phyloP scores from a whole-genome alignment of 2,888 invertebrate species.

The Galeopsomyia nigrocyanea region DNA sequence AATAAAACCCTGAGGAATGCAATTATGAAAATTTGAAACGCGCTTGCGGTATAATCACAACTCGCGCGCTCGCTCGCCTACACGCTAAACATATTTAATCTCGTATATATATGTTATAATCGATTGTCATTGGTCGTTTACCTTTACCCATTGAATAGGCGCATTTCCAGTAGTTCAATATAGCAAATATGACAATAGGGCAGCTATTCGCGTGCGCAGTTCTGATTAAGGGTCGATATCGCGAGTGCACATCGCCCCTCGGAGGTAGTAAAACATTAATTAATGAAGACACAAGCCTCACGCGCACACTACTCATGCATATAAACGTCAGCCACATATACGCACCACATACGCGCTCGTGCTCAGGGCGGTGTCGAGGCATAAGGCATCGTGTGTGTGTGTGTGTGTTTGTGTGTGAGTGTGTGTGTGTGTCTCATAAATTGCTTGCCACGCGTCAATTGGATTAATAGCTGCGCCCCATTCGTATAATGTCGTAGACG shows the following conservation, averaged over 20 bases:
- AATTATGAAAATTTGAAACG: conserved; percentile 5
- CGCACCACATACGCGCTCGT: conserved; percentile 55
- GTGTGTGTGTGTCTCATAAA: conserved; percentile 33
- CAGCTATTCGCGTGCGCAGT: too few relatives aligned
- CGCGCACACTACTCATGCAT: conserved; percentile 54
- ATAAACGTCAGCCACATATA: conserved; percentile 59
- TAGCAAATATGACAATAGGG: too few relatives aligned
- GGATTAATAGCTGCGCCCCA: conserved; percentile 64
- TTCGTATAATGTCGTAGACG: conserved; percentile 48
- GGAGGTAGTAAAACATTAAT: conserved; percentile 58
- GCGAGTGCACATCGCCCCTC: too few relatives aligned
- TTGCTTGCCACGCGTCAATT: conserved; percentile 59
- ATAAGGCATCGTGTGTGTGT: conserved; percentile 39
- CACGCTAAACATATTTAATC: too few relatives aligned
- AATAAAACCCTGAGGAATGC: not conserved
- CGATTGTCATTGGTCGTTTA: too few relatives aligned
- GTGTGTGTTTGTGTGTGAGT: too few relatives aligned
- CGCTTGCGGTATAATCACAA: too few relatives aligned
- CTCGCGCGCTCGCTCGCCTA: too few relatives aligned
- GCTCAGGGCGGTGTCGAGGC: not conserved
- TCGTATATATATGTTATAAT: too few relatives aligned
- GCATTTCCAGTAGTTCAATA: too few relatives aligned
- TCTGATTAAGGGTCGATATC: too few relatives aligned
- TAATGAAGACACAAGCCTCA: conserved; percentile 61
- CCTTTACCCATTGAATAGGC: too few relatives aligned